Evolutionary conservation across 2,797 vertebrate genomes (phyloP), one percentile per base, ranked within the genome.

Genomic region (Enoplosus armatus): DNA sequence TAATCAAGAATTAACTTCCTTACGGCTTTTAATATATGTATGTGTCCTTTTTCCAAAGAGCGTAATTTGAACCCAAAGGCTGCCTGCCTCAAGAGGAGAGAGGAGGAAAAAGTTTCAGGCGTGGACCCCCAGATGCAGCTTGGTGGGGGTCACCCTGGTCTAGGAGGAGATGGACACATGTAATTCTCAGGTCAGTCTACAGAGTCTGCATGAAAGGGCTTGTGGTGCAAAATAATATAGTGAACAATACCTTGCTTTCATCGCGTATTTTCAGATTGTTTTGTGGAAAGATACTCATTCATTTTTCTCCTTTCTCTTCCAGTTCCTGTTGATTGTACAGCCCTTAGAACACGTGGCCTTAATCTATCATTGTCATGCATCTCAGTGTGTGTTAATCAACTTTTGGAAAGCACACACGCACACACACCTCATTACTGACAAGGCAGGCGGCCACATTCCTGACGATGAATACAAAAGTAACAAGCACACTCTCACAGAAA

Each of bases 51-150:
- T 77, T 65, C 35, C 37, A 53, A 92, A 99, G 98, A 99, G 88
- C 97, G 98, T 83, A 99, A 99, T 89, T 95, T 99, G 93, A 99
- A 99, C 91, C 98, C 98, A 60, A 99, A 99, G 93, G 97, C 98
- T 0, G 98, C 98, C 84, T 99, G 98, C 94, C 95, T 99, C 91
- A 99, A 99, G 85, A 97, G 98, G n/a, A 95, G 98, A 58, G 98
- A 99, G 90, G 98, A 99, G 83, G 98, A 99, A 89, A 99, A 99
- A 65, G 98, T 97, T 87, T 96, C 97, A 11, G 96, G 96, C 3
- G 96, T 96, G 73, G 98, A 99, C 70, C 95, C 97, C 73, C 97
- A 97, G 93, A 97, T 99, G 96, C 95, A 96, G 59, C 96, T 98
- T 8, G 95, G 97, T 1, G 96, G 96, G 31, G 94, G 96, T 51